These are phyloP conservation scores for Halyomorpha halys DNA, from an alignment of 1,140 invertebrate genomes.

Conservation along the genomic window DNA sequence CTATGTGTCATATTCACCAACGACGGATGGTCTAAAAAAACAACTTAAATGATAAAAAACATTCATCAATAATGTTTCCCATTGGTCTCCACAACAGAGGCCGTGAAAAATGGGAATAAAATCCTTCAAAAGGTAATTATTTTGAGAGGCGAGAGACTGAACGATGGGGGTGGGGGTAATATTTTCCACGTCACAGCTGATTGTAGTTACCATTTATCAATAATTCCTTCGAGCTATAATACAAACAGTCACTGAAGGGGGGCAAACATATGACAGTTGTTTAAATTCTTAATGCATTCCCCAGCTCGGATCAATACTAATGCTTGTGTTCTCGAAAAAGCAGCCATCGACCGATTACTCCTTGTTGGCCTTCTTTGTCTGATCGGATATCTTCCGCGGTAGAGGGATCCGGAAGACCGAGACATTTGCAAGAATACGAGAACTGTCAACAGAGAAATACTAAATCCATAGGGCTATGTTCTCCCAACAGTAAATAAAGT, in stretches of 20 bases:
- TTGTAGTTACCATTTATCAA: conserved; percentile 18
- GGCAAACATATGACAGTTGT: conserved; percentile 14
- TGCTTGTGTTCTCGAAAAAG: no score
- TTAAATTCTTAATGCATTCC: conserved; percentile 15
- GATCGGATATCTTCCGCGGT: no score
- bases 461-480: no score
- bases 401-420: no score
- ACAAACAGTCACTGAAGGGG: conserved; percentile 3
- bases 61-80: conserved; percentile 4
- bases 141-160: conserved; percentile 2
- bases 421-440: no score
- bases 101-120: conserved; percentile 15
- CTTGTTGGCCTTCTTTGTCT: no score
- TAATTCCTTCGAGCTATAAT: conserved; percentile 12
- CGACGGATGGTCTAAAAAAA: no score
- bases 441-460: no score
- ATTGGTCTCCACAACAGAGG: background rate
- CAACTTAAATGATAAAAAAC: conserved; percentile 11
- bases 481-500: no score
- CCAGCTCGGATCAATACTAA: background rate
- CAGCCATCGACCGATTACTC: no score
- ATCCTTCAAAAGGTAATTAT: conserved; percentile 18
- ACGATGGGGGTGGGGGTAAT: conserved; percentile 3
- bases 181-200: conserved; percentile 17
- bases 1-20: no score